These are phyloP conservation scores for Hoplodrina ambigua DNA, from an alignment of 2,888 invertebrate genomes.

Conservation along the genomic window DNA sequence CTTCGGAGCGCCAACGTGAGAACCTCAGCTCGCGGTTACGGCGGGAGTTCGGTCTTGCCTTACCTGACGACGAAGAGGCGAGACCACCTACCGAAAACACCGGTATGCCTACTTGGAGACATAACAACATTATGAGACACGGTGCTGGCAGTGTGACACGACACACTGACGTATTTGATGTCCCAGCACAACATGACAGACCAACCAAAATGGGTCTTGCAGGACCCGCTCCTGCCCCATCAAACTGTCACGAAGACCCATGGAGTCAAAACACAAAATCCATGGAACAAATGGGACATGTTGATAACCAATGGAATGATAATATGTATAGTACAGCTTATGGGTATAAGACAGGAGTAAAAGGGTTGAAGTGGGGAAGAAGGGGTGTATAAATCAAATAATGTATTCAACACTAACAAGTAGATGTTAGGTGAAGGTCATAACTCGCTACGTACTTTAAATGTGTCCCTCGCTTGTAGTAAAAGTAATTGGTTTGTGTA, in stretches of 20 bases:
- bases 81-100: constrained; percentile 85
- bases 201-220: not conserved
- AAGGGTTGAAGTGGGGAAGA: constrained; percentile 57
- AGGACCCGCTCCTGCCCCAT: constrained; percentile 13
- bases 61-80: constrained; percentile 92
- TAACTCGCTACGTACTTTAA: constrained; percentile 4
- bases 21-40: constrained; percentile 96
- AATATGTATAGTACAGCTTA: constrained; percentile 49
- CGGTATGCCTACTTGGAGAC: constrained; percentile 65
- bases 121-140: constrained; percentile 35
- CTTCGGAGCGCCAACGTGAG: constrained; percentile 96
- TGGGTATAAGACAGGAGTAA: constrained; percentile 41
- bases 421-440: constrained; percentile 27
- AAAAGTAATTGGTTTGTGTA: constrained; percentile 38
- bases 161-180: constrained; percentile 5
- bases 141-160: constrained; percentile 24
- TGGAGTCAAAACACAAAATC: constrained; percentile 46
- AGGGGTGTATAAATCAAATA: constrained; percentile 44
- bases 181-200: constrained; percentile 16
- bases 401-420: constrained; percentile 13
- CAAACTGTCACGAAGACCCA: constrained; percentile 36
- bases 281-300: constrained; percentile 42
- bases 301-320: constrained; percentile 55
- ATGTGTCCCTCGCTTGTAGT: constrained; percentile 5
- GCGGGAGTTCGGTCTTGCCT: constrained; percentile 94